Evolutionary conservation across 2,888 invertebrate genomes (phyloP).

Genomic region (Nephrocerus scutellatus): DNA sequence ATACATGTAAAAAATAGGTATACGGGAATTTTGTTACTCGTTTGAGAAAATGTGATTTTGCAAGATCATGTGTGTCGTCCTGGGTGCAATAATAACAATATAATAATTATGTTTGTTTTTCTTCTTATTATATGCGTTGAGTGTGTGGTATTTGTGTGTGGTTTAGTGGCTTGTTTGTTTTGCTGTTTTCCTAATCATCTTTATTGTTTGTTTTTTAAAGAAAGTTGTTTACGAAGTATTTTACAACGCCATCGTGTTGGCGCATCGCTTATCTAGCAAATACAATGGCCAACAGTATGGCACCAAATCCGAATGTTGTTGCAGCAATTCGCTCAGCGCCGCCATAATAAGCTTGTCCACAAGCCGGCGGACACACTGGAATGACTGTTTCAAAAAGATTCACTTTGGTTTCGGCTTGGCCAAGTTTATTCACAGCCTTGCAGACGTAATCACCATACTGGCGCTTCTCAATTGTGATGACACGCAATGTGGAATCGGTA

Average conservation of each 20-base stretch:
- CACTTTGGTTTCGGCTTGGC: conserved; percentile 69
- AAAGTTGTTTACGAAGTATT: too few relatives aligned
- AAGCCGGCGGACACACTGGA: conserved; percentile 89
- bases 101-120: too few relatives aligned
- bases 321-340: conserved; percentile 38
- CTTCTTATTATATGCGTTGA: too few relatives aligned
- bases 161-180: conserved; percentile 12
- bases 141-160: not conserved
- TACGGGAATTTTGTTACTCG: too few relatives aligned
- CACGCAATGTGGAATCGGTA: conserved; percentile 80
- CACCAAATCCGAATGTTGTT: conserved; percentile 50
- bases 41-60: too few relatives aligned
- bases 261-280: conserved; percentile 43
- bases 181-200: too few relatives aligned
- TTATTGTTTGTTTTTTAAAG: too few relatives aligned
- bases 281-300: conserved; percentile 48
- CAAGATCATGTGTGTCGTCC: too few relatives aligned
- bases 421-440: conserved; percentile 82
- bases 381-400: conserved; percentile 83
- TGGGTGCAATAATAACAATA: too few relatives aligned
- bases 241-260: conserved; percentile 3
- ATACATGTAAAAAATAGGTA: too few relatives aligned
- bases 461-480: conserved; percentile 84
- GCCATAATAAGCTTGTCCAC: conserved; percentile 50
- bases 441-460: conserved; percentile 83